Evolutionary conservation across 1,140 invertebrate species (phyloP), one percentile per base, ranked within the genome.

Genomic region (Drosophila simulans): DNA sequence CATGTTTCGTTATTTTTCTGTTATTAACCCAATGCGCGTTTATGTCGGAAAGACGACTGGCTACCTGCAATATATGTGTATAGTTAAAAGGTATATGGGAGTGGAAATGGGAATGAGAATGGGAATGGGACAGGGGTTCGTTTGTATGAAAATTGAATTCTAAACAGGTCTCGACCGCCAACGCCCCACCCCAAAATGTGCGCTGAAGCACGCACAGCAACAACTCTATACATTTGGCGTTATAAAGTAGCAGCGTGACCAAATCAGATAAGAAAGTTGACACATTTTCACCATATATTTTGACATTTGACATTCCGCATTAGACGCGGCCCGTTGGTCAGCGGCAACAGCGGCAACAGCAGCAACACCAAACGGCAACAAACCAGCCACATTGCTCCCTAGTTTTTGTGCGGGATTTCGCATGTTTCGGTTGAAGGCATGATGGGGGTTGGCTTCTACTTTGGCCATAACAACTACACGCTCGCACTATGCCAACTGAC

Each of bases 261-360:
- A 90, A 91, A 91, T 91, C 90, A 91, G 90, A 91, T 91, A 91
- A 91, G 90, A 91, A 91, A 91, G 86, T 91, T 91, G 90, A 91
- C 90, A 91, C 90, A 91, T 91, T 91, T 91, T 91, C 90, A 91
- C 90, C 90, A 91, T 91, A 91, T 91, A 91, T 91, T 91, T 91
- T 91, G 90, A 91, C 90, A 91, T 91, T 91, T 91, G 90, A 91
- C 90, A 91, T 91, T 91, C 90, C 72, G 90, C 80, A 91, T 91
- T 91, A 91, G 85, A 91, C 83, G 90, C 83, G 89, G 83, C 72
- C 81, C 75, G 85, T 72, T 90, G 85, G 85, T 90, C 85, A 89
- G 85, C 77, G 54, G 39, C 37, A 45, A 13, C 48, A 54, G 13
- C 48, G 20, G 15, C 39, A 53, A 8, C 40, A 45, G n/a, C 42